Base-by-base conservation (phyloP, 2,797 vertebrate species). In the Acrossocheilus wenchowensis region DNA sequence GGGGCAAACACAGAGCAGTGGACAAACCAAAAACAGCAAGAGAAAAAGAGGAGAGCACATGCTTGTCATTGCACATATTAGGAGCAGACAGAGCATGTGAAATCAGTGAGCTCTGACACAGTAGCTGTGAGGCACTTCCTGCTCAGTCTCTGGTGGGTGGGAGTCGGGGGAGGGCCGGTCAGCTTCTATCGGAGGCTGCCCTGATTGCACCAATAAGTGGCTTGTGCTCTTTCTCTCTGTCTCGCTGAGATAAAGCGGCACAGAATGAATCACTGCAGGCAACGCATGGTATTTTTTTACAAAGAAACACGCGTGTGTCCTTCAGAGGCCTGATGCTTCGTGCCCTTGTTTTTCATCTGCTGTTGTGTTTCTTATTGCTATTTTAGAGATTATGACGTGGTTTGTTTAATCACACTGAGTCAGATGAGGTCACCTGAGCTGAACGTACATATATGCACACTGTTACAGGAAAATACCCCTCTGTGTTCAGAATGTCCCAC, bases 171-270 rank as follows among this genome's bases (percentile, higher is more conserved):
- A 30, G 48, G 81, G 66, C 30, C 30, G 43, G 86, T 79, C 74
- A 79, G 34, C 66, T 79, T 77, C 75, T 83, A 73, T 83, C 66
- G n/a, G 81, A 78, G 30, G 66, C 81, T 62, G 81, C 30, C 66
- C 86, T 85, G 83, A 87, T 85, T 89, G 86, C 79, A 73, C 86
- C 88, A 87, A 86, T 87, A 89, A 87, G 83, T 66, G 82, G 54
- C 82, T 73, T 50, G 36, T 73, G 74, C 80, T 83, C 66, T 66
- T 83, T 86, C 57, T 80, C 84, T 64, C 78, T 86, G 84, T 78
- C 72, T 68, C 30, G 36, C 78, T 48, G 86, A 69, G 88, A 87
- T 87, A 82, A 87, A 86, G 80, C 68, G 41, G 54, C 68, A 60
- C 30, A 39, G 77, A 84, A 88, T 88, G 62, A 86, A 86, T 86